Evolutionary conservation across 1,140 invertebrate species (phyloP).

Genomic region (Potamilus streckersoni): DNA sequence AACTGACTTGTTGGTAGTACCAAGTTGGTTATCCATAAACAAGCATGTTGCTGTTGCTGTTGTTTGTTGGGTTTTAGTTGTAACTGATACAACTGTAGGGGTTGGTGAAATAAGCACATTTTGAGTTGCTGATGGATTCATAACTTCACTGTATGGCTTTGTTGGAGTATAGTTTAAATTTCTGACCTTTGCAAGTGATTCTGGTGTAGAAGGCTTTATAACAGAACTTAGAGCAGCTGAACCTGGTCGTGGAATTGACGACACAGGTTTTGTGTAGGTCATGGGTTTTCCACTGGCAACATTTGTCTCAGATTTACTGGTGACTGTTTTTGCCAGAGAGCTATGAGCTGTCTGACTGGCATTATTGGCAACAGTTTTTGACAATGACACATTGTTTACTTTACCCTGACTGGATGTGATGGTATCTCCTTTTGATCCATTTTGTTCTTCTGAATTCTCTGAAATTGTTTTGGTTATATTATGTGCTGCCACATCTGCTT

Average conservation of each 20-base stretch:
- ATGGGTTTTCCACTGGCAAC: conserved; percentile 10
- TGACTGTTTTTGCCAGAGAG: neutral
- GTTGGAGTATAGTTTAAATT: conserved; percentile 61
- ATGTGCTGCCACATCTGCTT: no score
- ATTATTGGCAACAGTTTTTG: conserved; percentile 4
- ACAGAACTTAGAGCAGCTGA: conserved; percentile 8
- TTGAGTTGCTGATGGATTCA: conserved; percentile 7
- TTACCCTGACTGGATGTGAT: no score
- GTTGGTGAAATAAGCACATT: neutral
- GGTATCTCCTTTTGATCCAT: no score
- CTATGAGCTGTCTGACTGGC: conserved; percentile 3
- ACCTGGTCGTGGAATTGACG: conserved; percentile 22
- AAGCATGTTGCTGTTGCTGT: conserved; percentile 28
- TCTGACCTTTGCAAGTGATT: conserved; percentile 41
- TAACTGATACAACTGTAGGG: conserved; percentile 14
- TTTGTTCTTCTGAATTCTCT: no score
- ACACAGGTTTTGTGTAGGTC: conserved; percentile 22
- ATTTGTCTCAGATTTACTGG: neutral
- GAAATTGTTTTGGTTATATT: no score
- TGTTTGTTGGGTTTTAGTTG: conserved; percentile 26
- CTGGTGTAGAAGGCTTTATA: conserved; percentile 20
- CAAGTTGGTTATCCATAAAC: conserved; percentile 11
- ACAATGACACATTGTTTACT: neutral
- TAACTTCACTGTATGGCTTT: conserved; percentile 57
- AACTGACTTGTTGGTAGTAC: neutral